Evolutionary conservation across 1,140 invertebrate genomes (phyloP), one percentile per base, ranked within the genome.

Genomic region (Ruditapes philippinarum): DNA sequence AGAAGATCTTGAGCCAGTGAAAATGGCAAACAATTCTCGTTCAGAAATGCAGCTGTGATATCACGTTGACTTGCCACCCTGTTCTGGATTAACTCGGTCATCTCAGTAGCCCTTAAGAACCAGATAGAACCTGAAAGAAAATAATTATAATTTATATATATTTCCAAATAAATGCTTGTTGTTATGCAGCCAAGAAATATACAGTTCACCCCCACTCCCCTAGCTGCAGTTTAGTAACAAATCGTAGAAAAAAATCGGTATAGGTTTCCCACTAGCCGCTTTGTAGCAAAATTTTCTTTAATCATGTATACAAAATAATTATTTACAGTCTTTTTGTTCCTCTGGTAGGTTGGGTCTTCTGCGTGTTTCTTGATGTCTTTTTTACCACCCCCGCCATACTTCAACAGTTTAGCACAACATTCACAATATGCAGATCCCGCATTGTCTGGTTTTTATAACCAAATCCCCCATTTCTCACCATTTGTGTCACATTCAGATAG

Each of bases 391-490:
- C 14, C 14, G 5, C 51, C 51, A n/a, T 57, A 57, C 5, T 57
- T 57, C 14, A 57, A n/a, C 14, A 19, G 3, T n/a, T 57, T 57
- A 19, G 14, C 51, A 57, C 51, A 57, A 57, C 51, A 57, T 57
- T 57, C 51, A 57, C 54, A 70, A 31, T 9, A 70, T 25, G 65
- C 65, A 14, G n/a, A 31, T 22, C 65, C 65, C 3, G n/a, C 14
- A 31, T 31, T 70, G 5, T 70, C 65, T 31, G 65, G 65, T 33
- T 70, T 70, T 70, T 28, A 31, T 70, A 70, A 22, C 65, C 65
- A 70, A 25, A 70, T 2, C 5, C 28, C 31, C 65, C 65, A 70
- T 70, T 28, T 9, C 17, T 70, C 65, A 70, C 65, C 65, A 70
- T 70, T 28, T 11, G 31, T 70, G 31, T 70, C 65, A 19, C 9